Conservation (phyloP, 64 coral and sea anemone species). For the Montipora efflorescens region DNA sequence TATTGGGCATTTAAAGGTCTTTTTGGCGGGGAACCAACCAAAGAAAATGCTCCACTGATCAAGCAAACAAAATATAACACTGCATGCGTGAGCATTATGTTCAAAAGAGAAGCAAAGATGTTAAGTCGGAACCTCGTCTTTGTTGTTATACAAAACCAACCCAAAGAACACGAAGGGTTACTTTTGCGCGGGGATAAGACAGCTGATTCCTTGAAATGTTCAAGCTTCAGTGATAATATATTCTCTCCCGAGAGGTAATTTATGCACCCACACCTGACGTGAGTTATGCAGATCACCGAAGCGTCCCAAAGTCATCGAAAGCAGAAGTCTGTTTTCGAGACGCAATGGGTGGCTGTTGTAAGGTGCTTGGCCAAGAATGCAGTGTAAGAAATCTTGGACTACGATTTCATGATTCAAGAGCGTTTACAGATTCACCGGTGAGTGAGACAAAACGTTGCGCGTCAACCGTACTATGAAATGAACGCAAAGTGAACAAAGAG, state of each 20-base stretch:
- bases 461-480: neutral
- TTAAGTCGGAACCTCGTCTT: too few relatives aligned
- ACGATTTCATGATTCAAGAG: conserved; percentile 55
- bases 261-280: conserved; percentile 1
- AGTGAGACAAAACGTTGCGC: neutral
- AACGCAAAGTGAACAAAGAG: neutral
- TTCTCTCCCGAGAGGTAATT: neutral
- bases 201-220: neutral
- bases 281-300: conserved; percentile 7
- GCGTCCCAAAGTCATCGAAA: neutral
- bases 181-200: neutral
- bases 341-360: conserved; percentile 27
- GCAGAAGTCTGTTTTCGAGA: neutral
- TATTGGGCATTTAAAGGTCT: neutral
- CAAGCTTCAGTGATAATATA: neutral
- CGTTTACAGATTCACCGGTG: conserved; percentile 65
- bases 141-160: neutral
- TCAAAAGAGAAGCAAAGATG: neutral
- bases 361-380: conserved; percentile 45
- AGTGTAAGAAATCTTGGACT: conserved; percentile 58
- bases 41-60: neutral
- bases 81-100: neutral
- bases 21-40: neutral
- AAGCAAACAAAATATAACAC: neutral
- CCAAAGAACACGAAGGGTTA: neutral